Percentiles rank a stretch among this genome's conserved stretches.
Evolutionary conservation across 1,140 invertebrate species (phyloP).

Genomic region (Macrobrachium rosenbergii): DNA sequence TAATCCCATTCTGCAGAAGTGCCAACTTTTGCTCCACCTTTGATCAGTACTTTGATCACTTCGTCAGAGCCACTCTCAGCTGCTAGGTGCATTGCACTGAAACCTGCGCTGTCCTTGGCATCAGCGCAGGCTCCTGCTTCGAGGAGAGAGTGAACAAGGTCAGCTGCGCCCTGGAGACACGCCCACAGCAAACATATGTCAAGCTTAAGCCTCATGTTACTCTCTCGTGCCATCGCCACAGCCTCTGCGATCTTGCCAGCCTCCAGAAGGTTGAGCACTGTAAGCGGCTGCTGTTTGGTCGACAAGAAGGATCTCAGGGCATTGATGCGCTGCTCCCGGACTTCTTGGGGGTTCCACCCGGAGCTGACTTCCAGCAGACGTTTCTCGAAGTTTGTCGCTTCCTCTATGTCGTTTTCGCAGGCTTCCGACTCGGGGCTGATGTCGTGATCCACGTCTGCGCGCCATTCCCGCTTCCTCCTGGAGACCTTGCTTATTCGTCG

Average conservation of each 20-base stretch:
- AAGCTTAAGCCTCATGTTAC: constrained; percentile 39
- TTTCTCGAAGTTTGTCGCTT: constrained; percentile 26
- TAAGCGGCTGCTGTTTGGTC: constrained; percentile 50
- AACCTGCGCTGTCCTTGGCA: constrained; percentile 58
- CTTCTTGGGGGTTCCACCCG: constrained; percentile 32
- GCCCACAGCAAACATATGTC: constrained; percentile 65
- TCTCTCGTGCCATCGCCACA: constrained; percentile 27
- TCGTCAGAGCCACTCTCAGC: constrained; percentile 79
- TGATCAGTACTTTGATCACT: constrained; percentile 77
- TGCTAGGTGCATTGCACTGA: constrained; percentile 62
- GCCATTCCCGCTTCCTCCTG: constrained; percentile 35
- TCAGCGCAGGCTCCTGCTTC: constrained; percentile 55
- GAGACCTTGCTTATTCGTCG: constrained; percentile 33
- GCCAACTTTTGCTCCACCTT: constrained; percentile 77
- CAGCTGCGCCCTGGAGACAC: constrained; percentile 54
- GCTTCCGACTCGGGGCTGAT: constrained; percentile 53
- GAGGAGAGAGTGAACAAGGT: constrained; percentile 42
- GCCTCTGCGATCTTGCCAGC: constrained; percentile 47
- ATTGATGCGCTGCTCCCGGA: constrained; percentile 42
- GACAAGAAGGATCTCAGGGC: constrained; percentile 52
- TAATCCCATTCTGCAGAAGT: constrained; percentile 75
- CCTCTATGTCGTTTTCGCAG: constrained; percentile 35
- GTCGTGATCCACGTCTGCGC: background rate
- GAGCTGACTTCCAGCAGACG: constrained; percentile 30
- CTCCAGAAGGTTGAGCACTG: constrained; percentile 52